These are phyloP conservation scores for Orycteropus afer DNA, from an alignment of 2,113 vertebrate species.

Conservation along the genomic window DNA sequence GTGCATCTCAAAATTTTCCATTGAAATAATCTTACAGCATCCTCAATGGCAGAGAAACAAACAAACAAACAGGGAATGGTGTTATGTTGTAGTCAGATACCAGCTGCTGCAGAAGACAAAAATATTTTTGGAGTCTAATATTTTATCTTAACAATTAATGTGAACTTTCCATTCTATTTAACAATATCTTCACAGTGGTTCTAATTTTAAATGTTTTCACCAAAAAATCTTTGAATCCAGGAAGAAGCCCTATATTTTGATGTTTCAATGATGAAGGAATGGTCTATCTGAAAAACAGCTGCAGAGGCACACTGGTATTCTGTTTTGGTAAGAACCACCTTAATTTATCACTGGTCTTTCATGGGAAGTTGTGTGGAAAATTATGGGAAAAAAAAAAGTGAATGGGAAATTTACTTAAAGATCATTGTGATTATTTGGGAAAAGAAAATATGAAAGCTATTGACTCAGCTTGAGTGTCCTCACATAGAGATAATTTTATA, in stretches of 20 bases:
- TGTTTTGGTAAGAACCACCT: neutral
- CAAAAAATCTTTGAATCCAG: neutral
- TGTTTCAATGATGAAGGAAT: slow-evolving; percentile 10
- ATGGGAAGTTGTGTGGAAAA: neutral
- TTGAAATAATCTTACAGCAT: neutral
- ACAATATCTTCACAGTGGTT: neutral
- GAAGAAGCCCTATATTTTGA: neutral
- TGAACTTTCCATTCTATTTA: slow-evolving; percentile 55
- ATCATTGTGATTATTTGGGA: neutral
- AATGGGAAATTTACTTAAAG: neutral
- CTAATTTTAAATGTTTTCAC: slow-evolving; percentile 54
- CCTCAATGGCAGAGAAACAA: neutral
- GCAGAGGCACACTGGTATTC: neutral
- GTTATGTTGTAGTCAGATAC: neutral
- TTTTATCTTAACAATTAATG: slow-evolving; percentile 61
- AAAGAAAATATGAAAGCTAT: neutral
- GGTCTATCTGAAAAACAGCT: neutral
- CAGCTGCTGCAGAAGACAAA: slow-evolving; percentile 23
- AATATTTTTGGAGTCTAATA: slow-evolving; percentile 34
- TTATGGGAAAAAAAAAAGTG: neutral
- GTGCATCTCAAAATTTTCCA: neutral
- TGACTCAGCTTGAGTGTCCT: neutral
- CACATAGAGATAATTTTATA: neutral
- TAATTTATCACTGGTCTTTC: slow-evolving; percentile 1
- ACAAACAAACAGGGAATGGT: neutral